Base-by-base conservation (phyloP, 2,888 invertebrate species). In the Brenthis daphne region DNA sequence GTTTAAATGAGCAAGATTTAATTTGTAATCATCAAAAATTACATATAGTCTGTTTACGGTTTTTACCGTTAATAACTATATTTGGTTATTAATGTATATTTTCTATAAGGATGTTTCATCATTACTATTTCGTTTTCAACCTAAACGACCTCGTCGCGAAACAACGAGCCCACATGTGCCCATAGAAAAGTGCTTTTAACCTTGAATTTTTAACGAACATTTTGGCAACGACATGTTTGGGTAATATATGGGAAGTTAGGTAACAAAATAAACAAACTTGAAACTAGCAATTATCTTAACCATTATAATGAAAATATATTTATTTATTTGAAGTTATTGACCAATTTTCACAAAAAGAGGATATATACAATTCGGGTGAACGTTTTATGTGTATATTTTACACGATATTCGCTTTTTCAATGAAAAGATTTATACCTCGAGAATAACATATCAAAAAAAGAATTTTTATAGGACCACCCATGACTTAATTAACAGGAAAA, bases 141-240 rank as follows among this genome's bases (percentile, higher is more conserved):
- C 61, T 37, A 63, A 53, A 20, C 53, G 61, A 56, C 68, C 71
- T 68, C 63, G 64, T 58, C 12, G 33, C 33, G 65, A 51, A 68
- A 65, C 64, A 64, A 70, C 58, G 64, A 56, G 60, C 61, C 60
- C 51, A 68, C 61, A 67, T 63, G 68, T 65, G 65, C 61, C 67
- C 58, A 68, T 60, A 68, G 16, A 67, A 58, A 47, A 47, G 37
- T 55, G 55, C 13, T n/a, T 20, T 20, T 51, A 64, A 66, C 68
- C 71, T 71, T 73, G 73, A 69, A 57, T 51, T 60, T 57, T 63
- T 51, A 67, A 64, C 57, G 64, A 57, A 43, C 58, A n/a, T 70
- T 69, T 71, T 67, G 51, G 50, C 57, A 60, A 51, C 12, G 24
- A 60, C 61, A 61, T 20, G 53, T 63, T 63, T 63, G 37, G 33